Percentiles rank a stretch among this genome's conserved stretches.
phyloP scores from a whole-genome alignment of 1,140 invertebrate genomes.

The Tetragnatha versicolor region DNA sequence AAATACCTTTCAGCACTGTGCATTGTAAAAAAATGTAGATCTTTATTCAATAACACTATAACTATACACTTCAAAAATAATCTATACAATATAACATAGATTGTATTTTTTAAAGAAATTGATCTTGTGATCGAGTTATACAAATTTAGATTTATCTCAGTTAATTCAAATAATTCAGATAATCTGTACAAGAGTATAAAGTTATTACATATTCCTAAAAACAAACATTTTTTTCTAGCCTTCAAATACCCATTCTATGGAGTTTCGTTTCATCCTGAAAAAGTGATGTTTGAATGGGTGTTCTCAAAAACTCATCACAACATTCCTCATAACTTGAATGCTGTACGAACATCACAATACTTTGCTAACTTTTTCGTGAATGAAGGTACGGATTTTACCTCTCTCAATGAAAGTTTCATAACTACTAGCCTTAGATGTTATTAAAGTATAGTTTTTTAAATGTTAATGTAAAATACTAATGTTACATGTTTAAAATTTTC shows the following conservation, averaged over 20 bases:
- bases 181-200: no score
- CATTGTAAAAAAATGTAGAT: no score
- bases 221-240: constrained; percentile 57
- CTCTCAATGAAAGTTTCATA: background rate
- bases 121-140: no score
- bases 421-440: background rate
- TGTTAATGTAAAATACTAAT: constrained; percentile 10
- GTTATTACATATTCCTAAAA: no score
- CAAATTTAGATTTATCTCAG: no score
- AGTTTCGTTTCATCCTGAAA: constrained; percentile 91
- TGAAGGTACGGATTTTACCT: constrained; percentile 67
- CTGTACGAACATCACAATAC: constrained; percentile 74
- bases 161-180: no score
- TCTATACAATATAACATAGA: no score
- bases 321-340: constrained; percentile 73
- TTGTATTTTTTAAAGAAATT: no score
- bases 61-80: no score
- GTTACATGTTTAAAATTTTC: constrained; percentile 37
- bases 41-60: no score
- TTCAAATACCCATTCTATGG: constrained; percentile 79
- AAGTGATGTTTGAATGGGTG: constrained; percentile 82
- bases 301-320: constrained; percentile 64
- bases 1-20: no score
- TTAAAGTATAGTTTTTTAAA: background rate
- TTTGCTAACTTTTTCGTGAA: constrained; percentile 85